Evolutionary conservation across 1,140 invertebrate species (phyloP).

Genomic region (Drosophila asahinai): DNA sequence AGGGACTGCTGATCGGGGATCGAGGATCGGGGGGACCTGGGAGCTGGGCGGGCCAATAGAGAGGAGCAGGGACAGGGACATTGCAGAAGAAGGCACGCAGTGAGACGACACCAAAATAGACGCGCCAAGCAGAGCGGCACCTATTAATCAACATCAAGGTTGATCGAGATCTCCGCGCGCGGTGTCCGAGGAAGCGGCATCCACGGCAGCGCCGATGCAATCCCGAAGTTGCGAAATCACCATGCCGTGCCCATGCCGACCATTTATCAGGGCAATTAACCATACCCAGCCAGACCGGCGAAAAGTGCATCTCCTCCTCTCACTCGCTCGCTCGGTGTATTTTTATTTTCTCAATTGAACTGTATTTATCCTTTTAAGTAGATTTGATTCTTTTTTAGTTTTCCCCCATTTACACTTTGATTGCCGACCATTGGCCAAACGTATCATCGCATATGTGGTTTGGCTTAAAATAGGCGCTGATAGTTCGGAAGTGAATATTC

Average conservation of each 20-base stretch:
- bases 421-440: slow-evolving; percentile 29
- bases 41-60: slow-evolving; percentile 9
- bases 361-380: slow-evolving; percentile 76
- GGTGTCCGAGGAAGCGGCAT: slow-evolving; percentile 69
- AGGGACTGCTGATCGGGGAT: slow-evolving; percentile 7
- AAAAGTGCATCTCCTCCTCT: slow-evolving; percentile 11
- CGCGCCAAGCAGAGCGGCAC: slow-evolving; percentile 60
- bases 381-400: slow-evolving; percentile 44
- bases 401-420: slow-evolving; percentile 29
- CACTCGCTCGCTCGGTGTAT: slow-evolving; percentile 19
- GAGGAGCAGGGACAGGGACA: slow-evolving; percentile 34
- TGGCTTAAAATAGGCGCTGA: slow-evolving; percentile 54
- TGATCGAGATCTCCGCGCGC: slow-evolving; percentile 72
- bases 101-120: slow-evolving; percentile 70
- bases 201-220: slow-evolving; percentile 18
- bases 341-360: slow-evolving; percentile 43
- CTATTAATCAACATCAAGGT: slow-evolving; percentile 85
- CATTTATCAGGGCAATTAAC: slow-evolving; percentile 76
- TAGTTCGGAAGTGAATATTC: slow-evolving; percentile 69
- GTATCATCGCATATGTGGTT: slow-evolving; percentile 38
- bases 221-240: slow-evolving; percentile 71
- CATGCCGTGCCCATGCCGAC: slow-evolving; percentile 31
- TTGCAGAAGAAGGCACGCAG: slow-evolving; percentile 49
- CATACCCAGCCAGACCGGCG: slow-evolving; percentile 54
- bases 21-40: slow-evolving; percentile 9